phyloP scores from a whole-genome alignment of 92 coral and sea anemone genomes.

The Anthopleura xanthogrammica region DNA sequence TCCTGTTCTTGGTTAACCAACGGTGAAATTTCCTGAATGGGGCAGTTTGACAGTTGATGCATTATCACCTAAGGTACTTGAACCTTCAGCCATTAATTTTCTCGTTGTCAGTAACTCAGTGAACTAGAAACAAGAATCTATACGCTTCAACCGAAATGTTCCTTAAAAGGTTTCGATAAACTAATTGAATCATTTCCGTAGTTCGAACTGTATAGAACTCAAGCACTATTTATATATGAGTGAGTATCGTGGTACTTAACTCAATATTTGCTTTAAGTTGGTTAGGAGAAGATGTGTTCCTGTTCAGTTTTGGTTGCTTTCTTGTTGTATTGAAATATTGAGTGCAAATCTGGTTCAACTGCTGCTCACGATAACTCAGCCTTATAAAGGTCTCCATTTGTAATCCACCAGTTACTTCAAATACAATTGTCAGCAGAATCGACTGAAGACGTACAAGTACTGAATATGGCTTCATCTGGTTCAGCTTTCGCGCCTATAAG shows the following conservation, averaged over 20 bases:
- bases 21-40: slow-evolving; percentile 6
- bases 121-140: neutral
- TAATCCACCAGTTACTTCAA: neutral
- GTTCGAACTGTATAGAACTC: neutral
- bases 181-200: neutral
- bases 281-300: neutral
- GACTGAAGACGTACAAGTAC: neutral
- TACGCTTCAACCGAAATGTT: neutral
- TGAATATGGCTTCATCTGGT: slow-evolving; percentile 9
- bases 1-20: slow-evolving; percentile 5
- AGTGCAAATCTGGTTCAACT: neutral
- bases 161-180: slow-evolving; percentile 1
- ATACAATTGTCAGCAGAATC: neutral
- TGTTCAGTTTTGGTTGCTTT: neutral
- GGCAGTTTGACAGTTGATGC: neutral
- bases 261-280: neutral
- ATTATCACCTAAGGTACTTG: neutral
- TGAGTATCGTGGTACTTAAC: neutral
- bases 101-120: neutral
- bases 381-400: neutral
- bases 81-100: neutral
- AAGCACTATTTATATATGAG: neutral
- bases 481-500: slow-evolving; percentile 27
- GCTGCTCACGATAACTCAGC: neutral
- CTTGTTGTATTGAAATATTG: slow-evolving; percentile 8